Conservation (phyloP, 2,888 invertebrate genomes). For the Drosophila mayaguana region DNA sequence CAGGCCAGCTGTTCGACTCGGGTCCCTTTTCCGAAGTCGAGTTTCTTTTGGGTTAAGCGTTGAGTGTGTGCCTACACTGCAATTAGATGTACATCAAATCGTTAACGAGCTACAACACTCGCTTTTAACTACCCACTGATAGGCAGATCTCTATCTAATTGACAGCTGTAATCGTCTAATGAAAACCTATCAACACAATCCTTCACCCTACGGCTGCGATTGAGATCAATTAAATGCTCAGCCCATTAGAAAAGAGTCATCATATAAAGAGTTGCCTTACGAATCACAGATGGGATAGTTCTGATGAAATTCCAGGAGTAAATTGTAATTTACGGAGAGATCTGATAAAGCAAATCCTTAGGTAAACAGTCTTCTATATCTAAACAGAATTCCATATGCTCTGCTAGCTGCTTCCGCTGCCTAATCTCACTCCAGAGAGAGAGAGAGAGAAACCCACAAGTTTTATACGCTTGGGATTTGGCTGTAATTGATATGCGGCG, state of each 20-base stretch:
- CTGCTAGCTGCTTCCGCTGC: neutral
- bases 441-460: constrained; percentile 26
- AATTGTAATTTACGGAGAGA: constrained; percentile 4
- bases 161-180: constrained; percentile 56
- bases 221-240: constrained; percentile 61
- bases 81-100: constrained; percentile 53
- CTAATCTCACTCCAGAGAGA: constrained; percentile 7
- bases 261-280: constrained; percentile 1
- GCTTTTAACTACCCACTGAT: constrained; percentile 21
- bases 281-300: constrained; percentile 18
- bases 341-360: neutral
- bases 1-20: constrained; percentile 56
- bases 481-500: constrained; percentile 64
- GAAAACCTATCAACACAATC: constrained; percentile 36
- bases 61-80: constrained; percentile 31
- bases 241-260: constrained; percentile 49
- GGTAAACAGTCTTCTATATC: neutral
- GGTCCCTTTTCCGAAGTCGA: constrained; percentile 46
- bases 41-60: constrained; percentile 29
- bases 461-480: constrained; percentile 41
- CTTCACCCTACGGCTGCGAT: constrained; percentile 38
- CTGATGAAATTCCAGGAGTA: constrained; percentile 8
- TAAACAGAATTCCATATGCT: neutral
- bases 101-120: constrained; percentile 44
- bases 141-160: constrained; percentile 46